These are phyloP conservation scores for Microtus ochrogaster DNA, from an alignment of 2,113 vertebrate genomes.

Conservation along the genomic window DNA sequence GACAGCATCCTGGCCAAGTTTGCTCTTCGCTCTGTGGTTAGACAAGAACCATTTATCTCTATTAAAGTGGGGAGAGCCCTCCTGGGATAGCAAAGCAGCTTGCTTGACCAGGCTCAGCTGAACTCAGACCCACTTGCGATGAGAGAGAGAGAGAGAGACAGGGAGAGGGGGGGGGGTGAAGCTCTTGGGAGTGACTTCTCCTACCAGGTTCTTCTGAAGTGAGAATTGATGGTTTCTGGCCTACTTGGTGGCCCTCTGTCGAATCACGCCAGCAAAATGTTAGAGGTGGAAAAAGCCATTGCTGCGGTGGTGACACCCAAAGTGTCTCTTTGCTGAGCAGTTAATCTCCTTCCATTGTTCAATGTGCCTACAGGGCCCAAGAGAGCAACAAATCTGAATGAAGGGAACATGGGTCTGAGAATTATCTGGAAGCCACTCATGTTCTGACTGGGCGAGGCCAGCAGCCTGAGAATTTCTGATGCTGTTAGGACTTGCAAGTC, in stretches of 20 bases:
- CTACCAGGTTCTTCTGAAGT: not conserved
- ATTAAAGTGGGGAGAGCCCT: not conserved
- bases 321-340: constrained; percentile 54
- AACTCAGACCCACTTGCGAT: not conserved
- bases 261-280: not conserved
- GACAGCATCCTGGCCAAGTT: constrained; percentile 18
- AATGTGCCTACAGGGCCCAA: constrained; percentile 52
- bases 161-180: not conserved
- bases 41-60: not conserved
- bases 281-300: constrained; percentile 45
- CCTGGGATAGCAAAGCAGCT: not conserved
- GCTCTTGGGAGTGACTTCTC: not conserved
- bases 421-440: constrained; percentile 4
- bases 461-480: not conserved
- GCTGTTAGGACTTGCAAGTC: constrained; percentile 1
- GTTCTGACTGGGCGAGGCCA: not conserved
- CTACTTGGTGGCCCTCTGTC: not conserved
- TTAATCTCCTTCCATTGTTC: constrained; percentile 65
- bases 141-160: too few species aligned
- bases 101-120: not conserved
- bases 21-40: constrained; percentile 2
- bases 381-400: constrained; percentile 69
- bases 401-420: constrained; percentile 26
- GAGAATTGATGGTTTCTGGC: constrained; percentile 32
- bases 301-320: constrained; percentile 33